A percentile compares a stretch with the other conserved stretches of the same genome.
These are phyloP conservation scores for Ichneumon xanthorius DNA, from an alignment of 2,888 invertebrate species.

Conservation along the genomic window DNA sequence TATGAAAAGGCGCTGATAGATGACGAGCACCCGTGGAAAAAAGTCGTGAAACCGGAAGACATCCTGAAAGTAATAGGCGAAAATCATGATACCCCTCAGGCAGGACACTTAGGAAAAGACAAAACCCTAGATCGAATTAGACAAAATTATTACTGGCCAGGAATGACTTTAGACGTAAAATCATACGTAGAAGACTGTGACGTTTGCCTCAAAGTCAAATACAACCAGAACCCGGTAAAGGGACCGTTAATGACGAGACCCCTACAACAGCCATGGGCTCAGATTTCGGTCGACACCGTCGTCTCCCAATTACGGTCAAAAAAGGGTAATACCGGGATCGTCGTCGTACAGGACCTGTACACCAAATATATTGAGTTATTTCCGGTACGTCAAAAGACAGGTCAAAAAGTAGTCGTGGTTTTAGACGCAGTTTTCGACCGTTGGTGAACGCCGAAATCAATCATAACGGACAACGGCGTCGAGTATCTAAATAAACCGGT, in stretches of 20 bases:
- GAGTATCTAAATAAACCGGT: constrained; percentile 42
- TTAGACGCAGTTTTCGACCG: constrained; percentile 63
- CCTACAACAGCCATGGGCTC: too few species aligned
- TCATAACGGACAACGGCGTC: constrained; percentile 50
- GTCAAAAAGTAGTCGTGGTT: background rate
- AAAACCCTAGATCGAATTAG: constrained; percentile 49
- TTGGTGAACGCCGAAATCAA: constrained; percentile 59
- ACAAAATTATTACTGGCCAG: constrained; percentile 49
- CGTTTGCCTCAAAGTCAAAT: constrained; percentile 42
- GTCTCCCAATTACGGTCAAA: constrained; percentile 39
- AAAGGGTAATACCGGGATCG: background rate
- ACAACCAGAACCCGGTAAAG: constrained; percentile 49
- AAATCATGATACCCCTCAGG: constrained; percentile 38
- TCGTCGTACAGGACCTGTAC: constrained; percentile 13
- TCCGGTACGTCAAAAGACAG: constrained; percentile 1
- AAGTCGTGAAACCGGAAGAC: constrained; percentile 27
- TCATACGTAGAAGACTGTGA: constrained; percentile 57
- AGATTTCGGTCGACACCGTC: constrained; percentile 43
- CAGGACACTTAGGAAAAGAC: constrained; percentile 57
- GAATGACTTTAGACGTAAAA: constrained; percentile 48
- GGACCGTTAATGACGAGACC: constrained; percentile 35
- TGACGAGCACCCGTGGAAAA: constrained; percentile 27
- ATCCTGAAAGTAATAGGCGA: constrained; percentile 15
- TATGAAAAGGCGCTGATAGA: constrained; percentile 29
- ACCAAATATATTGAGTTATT: constrained; percentile 9